Evolutionary conservation across 2,888 invertebrate species (phyloP).

Genomic region (Apotomis betuletana): DNA sequence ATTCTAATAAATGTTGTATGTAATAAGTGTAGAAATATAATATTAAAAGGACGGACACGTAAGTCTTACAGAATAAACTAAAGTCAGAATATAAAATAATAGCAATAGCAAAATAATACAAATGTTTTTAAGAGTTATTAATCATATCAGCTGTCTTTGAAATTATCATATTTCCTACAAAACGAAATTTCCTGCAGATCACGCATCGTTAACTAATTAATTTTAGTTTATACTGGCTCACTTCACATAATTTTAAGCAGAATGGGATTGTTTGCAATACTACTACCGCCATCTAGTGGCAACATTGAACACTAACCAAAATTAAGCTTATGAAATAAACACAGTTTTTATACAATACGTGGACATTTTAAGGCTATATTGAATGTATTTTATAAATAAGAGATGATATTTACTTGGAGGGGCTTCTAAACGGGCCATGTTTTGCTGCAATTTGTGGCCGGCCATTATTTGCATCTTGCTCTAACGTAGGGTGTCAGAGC

Average conservation of each 20-base stretch:
- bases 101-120: no score
- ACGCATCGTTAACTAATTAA: no score
- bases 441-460: no score
- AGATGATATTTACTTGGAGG: neutral
- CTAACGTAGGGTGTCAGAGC: no score
- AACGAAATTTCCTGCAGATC: no score
- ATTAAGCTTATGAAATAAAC: neutral
- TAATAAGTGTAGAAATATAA: neutral
- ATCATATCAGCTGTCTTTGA: no score
- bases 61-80: constrained; percentile 5
- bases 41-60: constrained; percentile 12
- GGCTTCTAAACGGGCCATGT: no score
- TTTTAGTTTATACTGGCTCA: no score
- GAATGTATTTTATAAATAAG: neutral
- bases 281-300: constrained; percentile 1
- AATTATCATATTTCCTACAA: no score
- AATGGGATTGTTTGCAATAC: neutral
- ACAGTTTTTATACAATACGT: neutral
- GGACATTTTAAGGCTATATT: neutral
- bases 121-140: no score
- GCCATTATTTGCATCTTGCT: no score
- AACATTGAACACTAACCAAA: neutral
- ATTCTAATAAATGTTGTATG: neutral
- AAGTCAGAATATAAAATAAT: neutral
- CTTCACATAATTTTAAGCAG: no score